A percentile compares a stretch with the other conserved stretches of the same genome.
phyloP scores from a whole-genome alignment of 1,140 invertebrate species.

The Leptoteleia sp. region DNA sequence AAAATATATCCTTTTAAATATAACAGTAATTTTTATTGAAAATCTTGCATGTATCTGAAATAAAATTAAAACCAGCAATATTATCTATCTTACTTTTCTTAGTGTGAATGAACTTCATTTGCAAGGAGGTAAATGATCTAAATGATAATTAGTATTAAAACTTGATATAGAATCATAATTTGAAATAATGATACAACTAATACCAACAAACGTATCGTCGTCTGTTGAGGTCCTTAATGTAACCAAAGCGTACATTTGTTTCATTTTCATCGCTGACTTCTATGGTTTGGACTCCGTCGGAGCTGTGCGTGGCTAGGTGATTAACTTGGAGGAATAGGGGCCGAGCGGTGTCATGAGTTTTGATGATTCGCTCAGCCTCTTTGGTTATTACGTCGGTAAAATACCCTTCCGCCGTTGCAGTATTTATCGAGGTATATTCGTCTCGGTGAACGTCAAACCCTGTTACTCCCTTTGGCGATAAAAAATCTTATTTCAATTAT shows the following conservation, averaged over 20 bases:
- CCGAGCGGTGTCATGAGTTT: conserved; percentile 77
- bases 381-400: conserved; percentile 83
- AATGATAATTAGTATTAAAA: no score
- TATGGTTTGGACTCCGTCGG: conserved; percentile 69
- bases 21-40: no score
- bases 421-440: conserved; percentile 67
- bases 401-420: conserved; percentile 73
- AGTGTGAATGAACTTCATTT: no score
- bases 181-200: not conserved
- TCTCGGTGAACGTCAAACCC: conserved; percentile 82
- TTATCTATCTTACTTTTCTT: no score
- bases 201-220: conserved; percentile 82
- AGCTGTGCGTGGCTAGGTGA: conserved; percentile 83
- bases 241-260: conserved; percentile 81
- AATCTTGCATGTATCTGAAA: no score
- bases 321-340: conserved; percentile 85
- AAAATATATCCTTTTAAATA: no score
- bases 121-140: no score
- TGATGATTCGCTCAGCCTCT: conserved; percentile 82
- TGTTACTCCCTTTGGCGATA: not conserved
- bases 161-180: no score
- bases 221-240: conserved; percentile 82
- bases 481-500: no score
- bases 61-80: no score
- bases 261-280: conserved; percentile 70